Evolutionary conservation across 2,797 vertebrate species (phyloP), one percentile per base, ranked within the genome.

Genomic region (Dendrocincla tyrannina): DNA sequence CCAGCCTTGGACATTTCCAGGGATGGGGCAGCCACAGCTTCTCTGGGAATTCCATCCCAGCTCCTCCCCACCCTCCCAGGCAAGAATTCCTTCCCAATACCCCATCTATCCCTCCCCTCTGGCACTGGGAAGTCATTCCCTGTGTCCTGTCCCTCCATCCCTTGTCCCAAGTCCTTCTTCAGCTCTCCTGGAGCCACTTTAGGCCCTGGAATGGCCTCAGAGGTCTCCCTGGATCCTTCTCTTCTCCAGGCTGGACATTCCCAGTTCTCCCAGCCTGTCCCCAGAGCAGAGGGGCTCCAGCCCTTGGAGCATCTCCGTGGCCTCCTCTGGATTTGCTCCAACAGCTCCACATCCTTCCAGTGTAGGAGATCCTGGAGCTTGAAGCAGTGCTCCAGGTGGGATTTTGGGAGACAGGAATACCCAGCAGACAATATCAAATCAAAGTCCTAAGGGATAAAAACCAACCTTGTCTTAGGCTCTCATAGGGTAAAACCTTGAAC

Each of bases 1-100:
- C 39, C 27, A 10, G 17, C 3, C 41, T 53, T 5, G 20, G 2
- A 55, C 25, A 24, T 0, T 53, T 11, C 41, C 25, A 41, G 12
- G 77, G 33, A 35, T 35, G 10, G 5, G 1, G 1, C 20, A 74
- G 25, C 22, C 69, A 32, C 55, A 68, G 12, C 1, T 68, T 10
- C 18, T 49, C 47, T 62, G 15, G 47, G 6, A 53, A n/a, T 9
- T 16, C 33, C 1, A 8, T 4, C 0, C 30, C 69, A 81, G 25
- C 0, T 0, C 30, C 8, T 60, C 39, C 1, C 3, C 20, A 53
- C 8, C 8, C 9, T 5, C 60, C 0, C 8, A 39, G 2, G 0
- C 0, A 64, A 7, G 28, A 67, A 46, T 67, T 46, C 1, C 24
- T 46, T 46, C 33, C 53, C 33, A 41, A 4, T 9, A 53, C 25